These are phyloP conservation scores for Ceramica pisi DNA, from an alignment of 2,888 invertebrate genomes.

Conservation along the genomic window DNA sequence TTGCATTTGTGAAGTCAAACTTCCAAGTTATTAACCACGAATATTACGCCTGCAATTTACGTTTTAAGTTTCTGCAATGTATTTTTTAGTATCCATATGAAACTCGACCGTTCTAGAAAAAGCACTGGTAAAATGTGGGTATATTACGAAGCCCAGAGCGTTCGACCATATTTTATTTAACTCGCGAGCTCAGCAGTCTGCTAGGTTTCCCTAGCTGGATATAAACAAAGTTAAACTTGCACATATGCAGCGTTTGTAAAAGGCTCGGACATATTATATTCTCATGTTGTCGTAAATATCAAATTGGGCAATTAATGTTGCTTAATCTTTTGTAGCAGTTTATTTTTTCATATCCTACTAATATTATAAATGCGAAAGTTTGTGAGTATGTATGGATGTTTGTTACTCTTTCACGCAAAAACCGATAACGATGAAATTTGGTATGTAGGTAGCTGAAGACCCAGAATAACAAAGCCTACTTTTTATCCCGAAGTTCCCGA, in stretches of 20 bases:
- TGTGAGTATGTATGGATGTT: no score
- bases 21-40: background rate
- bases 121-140: background rate
- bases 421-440: no score
- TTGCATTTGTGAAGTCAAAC: background rate
- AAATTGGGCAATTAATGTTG: no score
- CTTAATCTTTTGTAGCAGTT: background rate
- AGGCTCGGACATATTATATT: background rate
- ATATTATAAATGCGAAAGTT: no score
- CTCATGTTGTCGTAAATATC: background rate
- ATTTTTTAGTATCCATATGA: background rate
- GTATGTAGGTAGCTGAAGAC: no score
- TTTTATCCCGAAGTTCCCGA: no score
- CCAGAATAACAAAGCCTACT: no score
- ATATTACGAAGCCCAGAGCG: background rate
- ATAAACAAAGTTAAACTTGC: slow-evolving; percentile 24
- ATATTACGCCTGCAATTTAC: background rate
- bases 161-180: slow-evolving; percentile 6
- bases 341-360: background rate
- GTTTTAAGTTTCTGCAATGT: background rate
- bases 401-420: no score
- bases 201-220: background rate
- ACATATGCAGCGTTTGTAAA: background rate
- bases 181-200: background rate
- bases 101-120: background rate